These are phyloP conservation scores for Acomys russatus DNA, from an alignment of 2,797 vertebrate species.

Conservation along the genomic window DNA sequence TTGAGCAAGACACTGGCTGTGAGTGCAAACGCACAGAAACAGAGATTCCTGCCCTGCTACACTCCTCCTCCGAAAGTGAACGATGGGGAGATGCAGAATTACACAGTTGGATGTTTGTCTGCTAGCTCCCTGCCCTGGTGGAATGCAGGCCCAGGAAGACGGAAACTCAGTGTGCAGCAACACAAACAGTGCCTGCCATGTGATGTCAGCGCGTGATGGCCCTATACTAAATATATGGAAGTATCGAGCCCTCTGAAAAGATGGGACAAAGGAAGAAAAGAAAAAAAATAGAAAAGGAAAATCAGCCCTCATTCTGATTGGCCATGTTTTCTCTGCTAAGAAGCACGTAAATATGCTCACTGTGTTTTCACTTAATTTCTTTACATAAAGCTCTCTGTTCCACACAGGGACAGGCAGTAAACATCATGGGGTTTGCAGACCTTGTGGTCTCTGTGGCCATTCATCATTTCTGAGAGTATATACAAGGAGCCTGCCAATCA, in stretches of 20 bases:
- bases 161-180: not conserved
- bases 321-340: not conserved
- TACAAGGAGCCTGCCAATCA: not conserved
- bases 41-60: not conserved
- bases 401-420: not conserved
- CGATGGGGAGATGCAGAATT: not conserved
- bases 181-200: not conserved
- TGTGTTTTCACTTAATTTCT: not conserved
- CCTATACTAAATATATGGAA: not conserved
- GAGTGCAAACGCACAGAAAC: not conserved
- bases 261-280: not conserved
- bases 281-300: not conserved
- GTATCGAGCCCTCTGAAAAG: not conserved
- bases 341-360: not conserved
- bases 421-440: not conserved
- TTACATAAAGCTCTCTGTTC: not conserved
- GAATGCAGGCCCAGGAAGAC: not conserved
- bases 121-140: not conserved
- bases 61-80: not conserved
- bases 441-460: not conserved
- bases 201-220: not conserved
- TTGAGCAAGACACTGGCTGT: not conserved
- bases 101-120: not conserved
- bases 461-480: not conserved
- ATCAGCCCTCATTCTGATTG: not conserved